Percentiles rank a stretch among this genome's conserved stretches.
Conservation (phyloP, 2,797 vertebrate genomes). For the Phrynocephalus forsythii region DNA sequence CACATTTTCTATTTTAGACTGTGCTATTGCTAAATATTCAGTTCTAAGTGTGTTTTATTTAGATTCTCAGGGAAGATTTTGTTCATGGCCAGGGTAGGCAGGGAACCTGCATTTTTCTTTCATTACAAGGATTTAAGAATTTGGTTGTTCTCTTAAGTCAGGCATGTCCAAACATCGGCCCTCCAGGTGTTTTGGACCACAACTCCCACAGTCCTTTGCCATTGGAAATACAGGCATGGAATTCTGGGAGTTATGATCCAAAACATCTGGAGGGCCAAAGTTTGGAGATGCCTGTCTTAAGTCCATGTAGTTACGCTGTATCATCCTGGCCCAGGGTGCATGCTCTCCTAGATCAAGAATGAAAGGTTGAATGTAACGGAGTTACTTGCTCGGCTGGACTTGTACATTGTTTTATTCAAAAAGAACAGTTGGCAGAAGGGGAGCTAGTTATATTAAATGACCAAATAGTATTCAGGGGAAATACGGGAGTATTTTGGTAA, state of each 20-base stretch:
- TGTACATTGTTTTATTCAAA: neutral
- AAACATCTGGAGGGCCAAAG: no score
- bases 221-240: no score
- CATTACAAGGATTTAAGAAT: neutral
- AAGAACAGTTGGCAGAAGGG: neutral
- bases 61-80: constrained; percentile 23
- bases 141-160: neutral
- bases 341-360: neutral
- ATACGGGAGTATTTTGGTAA: neutral
- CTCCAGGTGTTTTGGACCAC: no score
- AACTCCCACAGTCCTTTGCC: no score
- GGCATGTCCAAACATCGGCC: no score
- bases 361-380: neutral
- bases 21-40: constrained; percentile 23
- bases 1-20: constrained; percentile 22
- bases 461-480: neutral
- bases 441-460: neutral
- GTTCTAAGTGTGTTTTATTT: constrained; percentile 23
- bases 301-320: neutral
- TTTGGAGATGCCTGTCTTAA: neutral
- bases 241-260: no score
- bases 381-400: neutral
- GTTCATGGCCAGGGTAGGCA: constrained; percentile 11
- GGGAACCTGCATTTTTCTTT: constrained; percentile 15
- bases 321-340: neutral